phyloP scores from a whole-genome alignment of 2,888 invertebrate species.

The Slavum lentiscoides region DNA sequence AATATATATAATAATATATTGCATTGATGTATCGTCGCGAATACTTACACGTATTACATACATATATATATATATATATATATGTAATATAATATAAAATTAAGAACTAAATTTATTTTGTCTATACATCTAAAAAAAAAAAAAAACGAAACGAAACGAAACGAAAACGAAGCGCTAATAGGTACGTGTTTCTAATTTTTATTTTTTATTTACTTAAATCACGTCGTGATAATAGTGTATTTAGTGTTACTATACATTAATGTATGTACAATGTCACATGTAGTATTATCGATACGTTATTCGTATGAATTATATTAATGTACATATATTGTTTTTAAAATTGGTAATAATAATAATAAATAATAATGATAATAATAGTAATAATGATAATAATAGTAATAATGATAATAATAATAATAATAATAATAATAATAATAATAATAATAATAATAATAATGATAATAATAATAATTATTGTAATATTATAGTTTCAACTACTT shows the following conservation, averaged over 20 bases:
- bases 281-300: not conserved
- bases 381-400: no score
- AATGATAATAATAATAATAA: no score
- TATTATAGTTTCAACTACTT: not conserved
- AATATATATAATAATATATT: not conserved
- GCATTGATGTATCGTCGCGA: not conserved
- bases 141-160: not conserved
- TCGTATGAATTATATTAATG: not conserved
- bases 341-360: no score
- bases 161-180: no score
- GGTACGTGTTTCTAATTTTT: no score
- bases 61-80: no score
- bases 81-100: not conserved
- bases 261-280: constrained; percentile 16
- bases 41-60: not conserved
- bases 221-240: no score
- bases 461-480: not conserved
- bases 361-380: no score
- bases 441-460: no score
- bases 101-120: constrained; percentile 24
- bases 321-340: not conserved
- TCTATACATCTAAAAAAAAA: constrained; percentile 11
- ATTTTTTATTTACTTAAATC: not conserved
- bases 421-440: not conserved
- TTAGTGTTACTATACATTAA: not conserved